These are phyloP conservation scores for Papilio gigon DNA, from an alignment of 2,888 invertebrate species.

Conservation along the genomic window DNA sequence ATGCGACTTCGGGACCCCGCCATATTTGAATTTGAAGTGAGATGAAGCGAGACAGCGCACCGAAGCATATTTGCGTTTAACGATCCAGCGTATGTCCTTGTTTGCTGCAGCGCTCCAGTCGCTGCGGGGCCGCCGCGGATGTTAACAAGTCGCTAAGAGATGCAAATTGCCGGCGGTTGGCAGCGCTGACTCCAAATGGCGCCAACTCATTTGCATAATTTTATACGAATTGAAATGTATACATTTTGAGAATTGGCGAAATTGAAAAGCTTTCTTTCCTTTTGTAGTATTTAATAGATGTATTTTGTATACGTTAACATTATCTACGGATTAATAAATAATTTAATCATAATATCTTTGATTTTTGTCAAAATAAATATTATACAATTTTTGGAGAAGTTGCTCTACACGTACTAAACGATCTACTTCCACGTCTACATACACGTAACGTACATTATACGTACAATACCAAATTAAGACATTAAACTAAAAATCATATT, in stretches of 20 bases:
- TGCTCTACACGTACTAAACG: conserved; percentile 25
- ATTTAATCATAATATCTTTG: conserved; percentile 24
- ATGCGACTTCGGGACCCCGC: conserved; percentile 64
- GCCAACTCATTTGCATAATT: conserved; percentile 76
- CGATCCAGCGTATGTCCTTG: neutral
- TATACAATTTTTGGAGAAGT: neutral
- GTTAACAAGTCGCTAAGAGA: conserved; percentile 75
- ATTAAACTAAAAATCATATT: conserved; percentile 17
- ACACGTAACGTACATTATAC: conserved; percentile 20
- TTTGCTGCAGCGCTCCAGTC: conserved; percentile 56
- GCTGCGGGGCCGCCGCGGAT: conserved; percentile 52
- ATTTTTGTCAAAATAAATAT: conserved; percentile 24
- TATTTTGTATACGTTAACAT: conserved; percentile 34
- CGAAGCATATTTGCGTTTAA: conserved; percentile 34
- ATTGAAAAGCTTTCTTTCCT: conserved; percentile 59
- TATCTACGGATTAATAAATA: conserved; percentile 34
- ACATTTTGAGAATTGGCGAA: conserved; percentile 58
- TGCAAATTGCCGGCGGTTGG: conserved; percentile 79
- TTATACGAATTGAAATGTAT: conserved; percentile 64
- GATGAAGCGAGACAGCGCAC: conserved; percentile 33
- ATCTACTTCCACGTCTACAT: conserved; percentile 21
- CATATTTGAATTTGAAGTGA: conserved; percentile 51
- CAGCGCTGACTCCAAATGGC: conserved; percentile 76
- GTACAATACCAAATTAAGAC: conserved; percentile 22
- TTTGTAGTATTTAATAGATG: conserved; percentile 36